Evolutionary conservation across 1,140 invertebrate genomes (phyloP), one percentile per base, ranked within the genome.

Genomic region (Hetaerina americana): DNA sequence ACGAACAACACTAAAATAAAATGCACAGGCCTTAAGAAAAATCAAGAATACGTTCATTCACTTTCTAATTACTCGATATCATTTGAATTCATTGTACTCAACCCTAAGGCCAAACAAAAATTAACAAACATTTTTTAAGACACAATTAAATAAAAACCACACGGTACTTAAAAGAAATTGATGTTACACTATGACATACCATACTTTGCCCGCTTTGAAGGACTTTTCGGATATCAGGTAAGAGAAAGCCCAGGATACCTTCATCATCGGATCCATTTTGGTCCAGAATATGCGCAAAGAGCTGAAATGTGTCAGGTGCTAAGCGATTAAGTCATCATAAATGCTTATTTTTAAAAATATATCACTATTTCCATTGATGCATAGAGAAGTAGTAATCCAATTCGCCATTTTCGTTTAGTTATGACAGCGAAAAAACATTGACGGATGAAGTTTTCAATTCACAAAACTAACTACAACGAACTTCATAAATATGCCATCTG

Each of bases 201-300:
- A 88, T 77, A 77, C 79, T 82, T 69, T 78, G 78, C 70, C 85
- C 87, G 77, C 88, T 80, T 72, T 76, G 77, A 24, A 86, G 72
- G 81, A 89, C 88, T 71, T 84, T 85, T 15, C 79, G 73, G 66
- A 89, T 88, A 76, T 89, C 87, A n/a, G 76, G 72, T 18, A 77
- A 73, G 69, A 89, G 74, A 79, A 90, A 90, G 12, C 88, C 88
- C 40, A 87, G 78, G 72, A 89, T 87, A 0, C 88, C 88, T 74
- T 88, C 81, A 66, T 84, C 76, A 71, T 87, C 84, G 24, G 79
- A 78, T 5, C 87, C 87, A 75, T 82, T 84, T 74, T 89, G 88
- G 73, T 81, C 80, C 76, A 89, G 82, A 25, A 85, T 87, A 66
- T 86, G 86, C 0, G 87, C 84, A 73, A 89, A 83, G 0, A 89